These are phyloP conservation scores for Ceyx margarethae DNA, from an alignment of 2,113 vertebrate species.

Conservation along the genomic window DNA sequence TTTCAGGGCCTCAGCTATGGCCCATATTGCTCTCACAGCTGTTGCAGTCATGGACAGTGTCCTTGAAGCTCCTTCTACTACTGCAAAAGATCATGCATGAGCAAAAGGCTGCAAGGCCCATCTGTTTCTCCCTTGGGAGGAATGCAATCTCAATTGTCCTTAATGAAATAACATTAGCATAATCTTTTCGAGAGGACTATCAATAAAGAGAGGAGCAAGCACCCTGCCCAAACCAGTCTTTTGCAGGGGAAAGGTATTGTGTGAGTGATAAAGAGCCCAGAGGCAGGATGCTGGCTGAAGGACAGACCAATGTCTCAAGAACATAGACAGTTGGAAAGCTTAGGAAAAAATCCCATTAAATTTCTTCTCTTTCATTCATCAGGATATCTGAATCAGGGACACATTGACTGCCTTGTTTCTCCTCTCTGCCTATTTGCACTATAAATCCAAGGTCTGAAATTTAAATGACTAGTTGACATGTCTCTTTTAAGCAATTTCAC, in stretches of 20 bases:
- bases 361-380: not conserved
- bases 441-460: slow-evolving; percentile 3
- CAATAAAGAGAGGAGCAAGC: not conserved
- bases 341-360: not conserved
- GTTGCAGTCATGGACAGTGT: not conserved
- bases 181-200: not conserved
- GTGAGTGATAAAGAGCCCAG: not conserved
- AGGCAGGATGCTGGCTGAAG: not conserved
- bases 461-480: not conserved
- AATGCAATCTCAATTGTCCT: not conserved
- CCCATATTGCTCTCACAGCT: not conserved
- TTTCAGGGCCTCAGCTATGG: not conserved
- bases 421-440: not conserved
- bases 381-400: not conserved
- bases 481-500: slow-evolving; percentile 22
- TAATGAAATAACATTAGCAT: not conserved
- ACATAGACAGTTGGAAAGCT: not conserved
- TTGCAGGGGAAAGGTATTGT: not conserved
- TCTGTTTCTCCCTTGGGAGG: not conserved
- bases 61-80: not conserved
- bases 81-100: not conserved
- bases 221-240: not conserved
- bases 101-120: not conserved
- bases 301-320: not conserved
- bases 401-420: not conserved